These are phyloP conservation scores for Psilopsiagon aurifrons DNA, from an alignment of 2,113 vertebrate genomes.

Conservation along the genomic window DNA sequence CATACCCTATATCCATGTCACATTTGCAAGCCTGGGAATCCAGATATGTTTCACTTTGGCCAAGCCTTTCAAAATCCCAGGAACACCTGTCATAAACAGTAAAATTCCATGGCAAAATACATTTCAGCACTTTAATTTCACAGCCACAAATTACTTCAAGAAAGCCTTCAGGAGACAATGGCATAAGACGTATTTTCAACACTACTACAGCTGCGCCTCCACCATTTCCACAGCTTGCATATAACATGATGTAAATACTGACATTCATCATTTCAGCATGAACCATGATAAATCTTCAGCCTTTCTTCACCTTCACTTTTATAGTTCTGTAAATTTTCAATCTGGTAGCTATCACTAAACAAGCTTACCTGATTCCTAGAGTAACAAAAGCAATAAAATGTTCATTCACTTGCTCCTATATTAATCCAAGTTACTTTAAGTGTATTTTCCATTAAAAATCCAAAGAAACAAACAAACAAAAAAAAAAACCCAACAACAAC, in stretches of 20 bases:
- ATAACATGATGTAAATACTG: neutral
- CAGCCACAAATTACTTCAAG: neutral
- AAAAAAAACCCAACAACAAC: neutral
- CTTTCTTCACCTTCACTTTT: neutral
- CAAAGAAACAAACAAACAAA: neutral
- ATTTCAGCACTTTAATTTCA: neutral
- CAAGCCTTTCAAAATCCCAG: slow-evolving; percentile 3
- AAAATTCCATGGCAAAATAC: neutral
- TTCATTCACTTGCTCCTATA: neutral
- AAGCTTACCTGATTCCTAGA: neutral
- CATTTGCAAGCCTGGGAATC: neutral
- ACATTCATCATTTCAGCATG: neutral
- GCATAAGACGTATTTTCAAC: neutral
- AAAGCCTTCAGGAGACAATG: neutral
- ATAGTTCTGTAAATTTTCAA: neutral
- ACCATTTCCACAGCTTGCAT: neutral
- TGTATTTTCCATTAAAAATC: neutral
- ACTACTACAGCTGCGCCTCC: neutral
- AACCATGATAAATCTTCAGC: neutral
- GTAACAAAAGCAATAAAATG: neutral
- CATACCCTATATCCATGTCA: neutral
- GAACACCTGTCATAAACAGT: rapidly evolving
- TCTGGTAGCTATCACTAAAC: neutral
- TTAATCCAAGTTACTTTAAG: neutral
- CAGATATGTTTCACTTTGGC: neutral